Evolutionary conservation across 1,140 invertebrate genomes (phyloP), one percentile per base, ranked within the genome.

Genomic region (Radopholus similis): DNA sequence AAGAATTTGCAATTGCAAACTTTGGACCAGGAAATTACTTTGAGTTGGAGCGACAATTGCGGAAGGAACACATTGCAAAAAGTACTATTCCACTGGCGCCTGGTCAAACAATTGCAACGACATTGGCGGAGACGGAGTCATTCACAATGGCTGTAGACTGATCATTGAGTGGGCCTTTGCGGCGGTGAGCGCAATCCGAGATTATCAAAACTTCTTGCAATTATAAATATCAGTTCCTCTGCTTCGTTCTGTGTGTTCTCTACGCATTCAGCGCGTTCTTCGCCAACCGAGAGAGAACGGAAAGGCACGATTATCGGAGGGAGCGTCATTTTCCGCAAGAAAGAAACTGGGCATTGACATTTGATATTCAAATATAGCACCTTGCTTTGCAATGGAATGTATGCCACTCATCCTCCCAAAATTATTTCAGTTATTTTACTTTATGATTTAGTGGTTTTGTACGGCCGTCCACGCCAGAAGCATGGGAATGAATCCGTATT

Each of bases 111-210:
- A 81, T 60, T 81, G 79, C 32, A 82, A 81, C 51, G 80, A 81
- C 44, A 82, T 78, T 59, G 80, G 79, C 21, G 74, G 74, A 6
- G 76, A 78, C 64, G 76, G 77, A 28, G 70, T 80, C 34, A 81
- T 80, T 64, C 80, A 82, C 55, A 80, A 82, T 66, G 78, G 80
- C 11, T 80, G 79, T 47, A 47, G 79, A 40, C 42, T 77, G 9
- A 81, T 81, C 51, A 73, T 56, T 35, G 79, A 81, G 64, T 81
- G 79, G 79, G 80, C 69, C n/a, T 81, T 81, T 63, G 79, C 79
- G 2, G 63, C 79, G 21, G 80, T 81, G 42, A 78, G 80, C n/a
- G n/a, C n/a, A n/a, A n/a, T n/a, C n/a, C n/a, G n/a, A n/a, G n/a
- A n/a, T n/a, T n/a, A n/a, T n/a, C n/a, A n/a, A n/a, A n/a, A n/a